Base-by-base conservation (phyloP, 2,113 vertebrate species). In the Psittacula cyanocephala region DNA sequence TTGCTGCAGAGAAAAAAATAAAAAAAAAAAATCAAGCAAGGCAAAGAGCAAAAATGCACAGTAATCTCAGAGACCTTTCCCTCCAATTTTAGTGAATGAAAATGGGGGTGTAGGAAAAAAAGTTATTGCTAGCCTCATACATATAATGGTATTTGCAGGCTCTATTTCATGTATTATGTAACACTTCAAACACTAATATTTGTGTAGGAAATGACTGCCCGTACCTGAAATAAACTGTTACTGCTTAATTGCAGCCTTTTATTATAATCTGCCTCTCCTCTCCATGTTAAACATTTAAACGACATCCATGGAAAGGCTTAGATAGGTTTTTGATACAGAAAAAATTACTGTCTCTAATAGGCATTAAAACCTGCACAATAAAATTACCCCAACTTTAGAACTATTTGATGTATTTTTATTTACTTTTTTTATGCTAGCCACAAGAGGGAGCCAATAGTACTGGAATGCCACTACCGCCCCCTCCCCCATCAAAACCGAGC, bases 361-460 rank as follows among this genome's bases (percentile, higher is more conserved):
- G 11, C 20, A 50, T 83, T 68, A 68, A 70, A 84, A 59, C 13
- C 17, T n/a, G 4, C 17, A 24, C 22, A 35, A 17, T 28, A 67
- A 46, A 87, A 68, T 27, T 27, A 39, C 11, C 3, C 8, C 13
- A 47, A 9, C 7, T 41, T 11, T 13, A 9, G 17, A 86, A 53
- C 11, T 3, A 39, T 9, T 5, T 4, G 6, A 29, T 11, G 22
- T 11, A 37, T 7, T 76, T 64, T 57, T 35, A 25, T 31, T 13
- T 18, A 8, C 7, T 4, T 24, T 63, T 65, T 67, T 37, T 5
- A 39, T 28, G 11, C 17, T 27, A 72, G 44, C 88, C 95, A 94
- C 88, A 47, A 96, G 93, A 94, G 93, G 96, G 96, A 95, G 92
- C 83, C 86, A 52, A 57, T 3, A 37, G 60, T 13, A 78, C 35